Conservation (phyloP, 2,888 invertebrate genomes). For the Imbricaverruca yamaguchii region DNA sequence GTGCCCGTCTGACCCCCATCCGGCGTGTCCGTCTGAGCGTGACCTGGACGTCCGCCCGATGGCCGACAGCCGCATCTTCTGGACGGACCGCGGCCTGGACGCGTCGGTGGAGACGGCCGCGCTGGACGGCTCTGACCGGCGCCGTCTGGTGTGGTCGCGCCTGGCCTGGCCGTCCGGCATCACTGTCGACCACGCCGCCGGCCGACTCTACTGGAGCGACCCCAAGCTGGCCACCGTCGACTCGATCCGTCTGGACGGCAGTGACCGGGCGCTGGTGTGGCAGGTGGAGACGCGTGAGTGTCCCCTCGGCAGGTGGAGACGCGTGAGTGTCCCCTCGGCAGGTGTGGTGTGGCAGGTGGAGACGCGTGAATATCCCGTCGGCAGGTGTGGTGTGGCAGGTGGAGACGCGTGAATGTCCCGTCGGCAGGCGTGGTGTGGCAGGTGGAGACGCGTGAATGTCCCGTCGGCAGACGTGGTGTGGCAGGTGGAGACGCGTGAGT, state of each 20-base stretch:
- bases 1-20: too few species aligned
- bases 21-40: too few species aligned
- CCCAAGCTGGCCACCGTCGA: conserved; percentile 65
- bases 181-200: conserved; percentile 63
- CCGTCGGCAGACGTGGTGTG: too few species aligned
- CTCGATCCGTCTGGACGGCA: conserved; percentile 59
- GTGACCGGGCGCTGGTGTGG: conserved; percentile 54
- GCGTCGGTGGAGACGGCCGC: conserved; percentile 56
- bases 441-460: conserved; percentile 40
- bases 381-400: too few species aligned
- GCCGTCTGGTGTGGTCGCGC: conserved; percentile 50
- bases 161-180: conserved; percentile 67
- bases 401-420: too few species aligned
- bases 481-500: conserved; percentile 42
- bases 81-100: conserved; percentile 62
- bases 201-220: conserved; percentile 77
- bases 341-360: too few species aligned
- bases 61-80: conserved; percentile 55
- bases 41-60: background rate
- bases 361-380: too few species aligned
- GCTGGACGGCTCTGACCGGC: conserved; percentile 56
- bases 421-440: conserved; percentile 37
- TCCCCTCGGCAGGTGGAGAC: too few species aligned
- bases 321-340: too few species aligned
- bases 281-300: conserved; percentile 42